phyloP scores from a whole-genome alignment of 2,888 invertebrate species.

The Lasioglossum villosulum region DNA sequence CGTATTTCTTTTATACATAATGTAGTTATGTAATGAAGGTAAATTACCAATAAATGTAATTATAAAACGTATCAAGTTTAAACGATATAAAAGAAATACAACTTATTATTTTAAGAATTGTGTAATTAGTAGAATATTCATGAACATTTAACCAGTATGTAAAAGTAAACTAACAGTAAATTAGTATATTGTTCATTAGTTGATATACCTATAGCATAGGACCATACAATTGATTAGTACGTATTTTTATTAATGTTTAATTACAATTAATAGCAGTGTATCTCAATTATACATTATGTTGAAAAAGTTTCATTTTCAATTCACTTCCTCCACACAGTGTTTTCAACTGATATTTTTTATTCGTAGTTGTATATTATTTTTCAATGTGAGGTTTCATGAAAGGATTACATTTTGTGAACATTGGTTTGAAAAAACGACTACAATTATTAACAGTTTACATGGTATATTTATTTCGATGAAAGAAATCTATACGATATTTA shows the following conservation, averaged over 20 bases:
- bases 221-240: background rate
- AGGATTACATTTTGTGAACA: background rate
- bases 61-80: constrained; percentile 1
- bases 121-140: background rate
- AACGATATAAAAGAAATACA: background rate
- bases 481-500: background rate
- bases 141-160: background rate
- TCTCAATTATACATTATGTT: background rate
- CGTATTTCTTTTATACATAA: constrained; percentile 25
- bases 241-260: constrained; percentile 1
- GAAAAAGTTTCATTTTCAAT: background rate
- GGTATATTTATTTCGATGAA: background rate
- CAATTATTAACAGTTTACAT: background rate
- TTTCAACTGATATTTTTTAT: background rate
- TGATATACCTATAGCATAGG: background rate
- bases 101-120: background rate
- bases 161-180: background rate
- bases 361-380: background rate
- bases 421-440: background rate
- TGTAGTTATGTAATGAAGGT: constrained; percentile 25
- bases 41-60: constrained; percentile 32
- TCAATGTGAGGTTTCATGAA: background rate
- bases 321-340: background rate
- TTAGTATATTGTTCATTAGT: background rate
- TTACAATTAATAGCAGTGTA: background rate